phyloP scores from a whole-genome alignment of 2,888 invertebrate genomes.

The Agrotis exclamationis region DNA sequence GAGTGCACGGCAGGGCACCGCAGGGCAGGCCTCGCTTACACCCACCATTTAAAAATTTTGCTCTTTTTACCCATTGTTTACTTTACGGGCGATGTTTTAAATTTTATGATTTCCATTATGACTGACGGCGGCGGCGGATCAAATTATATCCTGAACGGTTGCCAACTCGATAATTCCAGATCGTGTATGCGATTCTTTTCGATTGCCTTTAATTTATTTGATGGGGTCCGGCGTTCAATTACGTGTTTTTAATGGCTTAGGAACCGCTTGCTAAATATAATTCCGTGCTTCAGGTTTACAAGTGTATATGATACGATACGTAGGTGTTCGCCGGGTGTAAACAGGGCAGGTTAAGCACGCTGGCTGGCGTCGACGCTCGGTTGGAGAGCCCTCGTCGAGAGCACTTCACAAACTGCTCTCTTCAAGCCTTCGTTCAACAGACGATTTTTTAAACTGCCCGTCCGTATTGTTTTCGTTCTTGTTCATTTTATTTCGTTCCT shows the following conservation, averaged over 20 bases:
- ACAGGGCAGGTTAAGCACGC: conserved; percentile 78
- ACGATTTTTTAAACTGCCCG: conserved; percentile 78
- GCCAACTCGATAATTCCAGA: conserved; percentile 85
- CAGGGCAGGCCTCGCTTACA: conserved; percentile 76
- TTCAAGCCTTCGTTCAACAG: conserved; percentile 79
- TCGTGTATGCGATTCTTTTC: conserved; percentile 76
- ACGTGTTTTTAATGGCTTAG: conserved; percentile 63
- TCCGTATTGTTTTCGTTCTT: conserved; percentile 74
- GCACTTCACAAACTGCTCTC: conserved; percentile 85
- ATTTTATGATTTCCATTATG: conserved; percentile 88
- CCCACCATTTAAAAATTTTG: conserved; percentile 79
- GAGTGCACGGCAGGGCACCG: conserved; percentile 74
- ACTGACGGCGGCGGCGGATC: conserved; percentile 76
- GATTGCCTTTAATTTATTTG: conserved; percentile 82
- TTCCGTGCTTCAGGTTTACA: conserved; percentile 55
- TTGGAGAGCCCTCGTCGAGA: conserved; percentile 79
- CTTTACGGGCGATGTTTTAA: conserved; percentile 86
- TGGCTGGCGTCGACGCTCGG: conserved; percentile 78
- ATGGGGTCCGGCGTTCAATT: conserved; percentile 71
- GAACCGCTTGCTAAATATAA: conserved; percentile 46
- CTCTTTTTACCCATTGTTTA: conserved; percentile 90
- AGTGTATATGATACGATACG: conserved; percentile 69
- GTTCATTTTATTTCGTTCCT: conserved; percentile 69
- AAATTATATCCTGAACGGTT: conserved; percentile 87
- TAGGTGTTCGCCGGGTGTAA: conserved; percentile 81